Conservation (phyloP, 1,140 invertebrate species). For the Drosophila pruinosa region DNA sequence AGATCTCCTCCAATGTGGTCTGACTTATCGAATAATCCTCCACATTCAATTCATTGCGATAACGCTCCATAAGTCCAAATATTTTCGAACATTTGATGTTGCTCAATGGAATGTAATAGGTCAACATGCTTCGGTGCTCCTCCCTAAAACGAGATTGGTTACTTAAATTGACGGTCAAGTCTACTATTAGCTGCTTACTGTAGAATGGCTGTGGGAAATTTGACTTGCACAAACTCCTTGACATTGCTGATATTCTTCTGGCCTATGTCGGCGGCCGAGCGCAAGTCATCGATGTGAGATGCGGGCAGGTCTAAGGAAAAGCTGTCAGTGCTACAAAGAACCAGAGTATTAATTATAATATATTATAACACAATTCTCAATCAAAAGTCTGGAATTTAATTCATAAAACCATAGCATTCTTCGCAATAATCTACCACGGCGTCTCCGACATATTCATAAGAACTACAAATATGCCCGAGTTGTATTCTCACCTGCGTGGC, state of each 20-base stretch:
- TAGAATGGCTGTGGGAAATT: conserved; percentile 82
- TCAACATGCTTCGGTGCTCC: conserved; percentile 89
- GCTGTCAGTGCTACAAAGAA: too few species aligned
- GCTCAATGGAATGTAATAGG: conserved; percentile 87
- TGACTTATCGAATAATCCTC: conserved; percentile 94
- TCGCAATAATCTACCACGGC: too few species aligned
- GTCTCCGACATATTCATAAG: too few species aligned
- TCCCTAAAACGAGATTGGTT: conserved; percentile 84
- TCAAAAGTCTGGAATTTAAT: too few species aligned
- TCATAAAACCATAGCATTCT: too few species aligned
- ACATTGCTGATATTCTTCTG: conserved; percentile 51
- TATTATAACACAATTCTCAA: too few species aligned
- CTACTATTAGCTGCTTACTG: conserved; percentile 61
- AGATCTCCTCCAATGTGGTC: conserved; percentile 92
- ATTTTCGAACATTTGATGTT: conserved; percentile 88
- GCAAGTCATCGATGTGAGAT: too few species aligned
- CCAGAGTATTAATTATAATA: too few species aligned
- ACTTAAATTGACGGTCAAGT: too few species aligned
- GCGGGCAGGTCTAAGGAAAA: too few species aligned
- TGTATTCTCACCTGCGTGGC: neutral
- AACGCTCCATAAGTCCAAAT: conserved; percentile 89
- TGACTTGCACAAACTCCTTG: conserved; percentile 82
- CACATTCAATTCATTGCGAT: conserved; percentile 85
- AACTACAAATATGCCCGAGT: too few species aligned
- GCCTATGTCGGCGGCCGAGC: neutral